These are phyloP conservation scores for Enteromius unitaeniatus DNA, from an alignment of 2,797 vertebrate species.

Conservation along the genomic window DNA sequence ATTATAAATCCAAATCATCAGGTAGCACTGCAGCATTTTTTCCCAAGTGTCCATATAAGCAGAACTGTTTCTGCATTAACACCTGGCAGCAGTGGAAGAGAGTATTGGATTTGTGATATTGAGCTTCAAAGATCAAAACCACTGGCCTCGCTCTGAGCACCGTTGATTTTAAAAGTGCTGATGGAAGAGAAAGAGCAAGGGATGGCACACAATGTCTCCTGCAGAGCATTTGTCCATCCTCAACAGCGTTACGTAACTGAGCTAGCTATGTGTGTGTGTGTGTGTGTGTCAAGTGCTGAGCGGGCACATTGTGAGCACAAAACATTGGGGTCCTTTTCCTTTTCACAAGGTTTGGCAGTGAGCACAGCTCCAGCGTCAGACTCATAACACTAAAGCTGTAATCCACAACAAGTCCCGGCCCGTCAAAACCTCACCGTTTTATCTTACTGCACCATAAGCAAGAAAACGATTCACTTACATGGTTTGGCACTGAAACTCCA, in stretches of 20 bases:
- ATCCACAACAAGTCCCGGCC: conserved; percentile 23
- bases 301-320: conserved; percentile 34
- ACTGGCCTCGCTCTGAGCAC: not conserved
- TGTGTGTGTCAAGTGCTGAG: not conserved
- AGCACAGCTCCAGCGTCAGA: conserved; percentile 19
- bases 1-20: not conserved
- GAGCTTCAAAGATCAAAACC: conserved; percentile 3
- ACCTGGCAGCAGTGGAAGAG: not conserved
- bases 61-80: not conserved
- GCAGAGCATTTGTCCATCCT: conserved; percentile 36
- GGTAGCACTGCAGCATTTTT: not conserved
- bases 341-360: conserved; percentile 46
- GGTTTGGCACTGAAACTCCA: not conserved
- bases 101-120: conserved; percentile 27
- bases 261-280: not conserved
- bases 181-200: conserved; percentile 23
- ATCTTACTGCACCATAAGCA: not conserved
- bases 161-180: conserved; percentile 24
- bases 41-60: not conserved
- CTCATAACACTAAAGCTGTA: conserved; percentile 28
- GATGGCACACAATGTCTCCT: conserved; percentile 34
- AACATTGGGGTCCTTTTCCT: conserved; percentile 35
- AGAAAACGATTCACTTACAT: not conserved
- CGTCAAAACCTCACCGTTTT: not conserved
- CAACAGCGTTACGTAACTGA: conserved; percentile 37